Evolutionary conservation across 2,888 invertebrate genomes (phyloP), one percentile per base, ranked within the genome.

Genomic region (Pachycephus smyrnensis): DNA sequence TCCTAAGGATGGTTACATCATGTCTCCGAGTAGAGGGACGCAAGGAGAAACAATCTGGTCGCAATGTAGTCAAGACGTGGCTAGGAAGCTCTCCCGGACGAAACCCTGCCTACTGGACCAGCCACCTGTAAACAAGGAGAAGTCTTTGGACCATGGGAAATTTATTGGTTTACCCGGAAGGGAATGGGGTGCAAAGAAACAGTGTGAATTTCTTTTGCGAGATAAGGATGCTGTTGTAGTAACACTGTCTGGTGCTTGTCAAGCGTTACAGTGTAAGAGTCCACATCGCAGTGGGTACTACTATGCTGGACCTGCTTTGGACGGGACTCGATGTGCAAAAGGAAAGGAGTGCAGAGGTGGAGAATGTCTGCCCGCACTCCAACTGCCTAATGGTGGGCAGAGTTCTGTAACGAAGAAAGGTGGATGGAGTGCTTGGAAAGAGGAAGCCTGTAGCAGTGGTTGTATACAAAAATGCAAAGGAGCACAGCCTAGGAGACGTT

Each of bases 1-100:
- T 87, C 93, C 95, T 0, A 95, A 94, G 87, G 96, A 96, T 89
- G 96, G 96, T 1, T 96, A 93, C 92, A 95, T 96, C 83, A 96
- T 96, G 96, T 96, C 96, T 0, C 95, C 96, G 1, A 96, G 96
- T 4, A 93, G 96, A 82, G 96, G 96, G 73, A 95, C 95, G 55
- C 94, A 94, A 84, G 96, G 96, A 11, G 96, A 96, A 91, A 96
- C 96, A 1, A 93, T 94, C 30, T 96, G 96, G 96, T 96, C 96
- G 0, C 90, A 92, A 2, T 96, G 96, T 90, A 96, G 96, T 88
- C 95, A 95, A 0, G 92, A 94, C 71, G 93, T 95, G 23, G 94
- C 94, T 86, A 92, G 93, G 9, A 93, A 93, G 81, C 83, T 91
- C 0, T 76, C 80, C 4, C 76, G 73, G 23, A 82, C 68, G 23